Evolutionary conservation across 2,888 invertebrate genomes (phyloP), one percentile per base, ranked within the genome.

Genomic region (Thumatha senex): DNA sequence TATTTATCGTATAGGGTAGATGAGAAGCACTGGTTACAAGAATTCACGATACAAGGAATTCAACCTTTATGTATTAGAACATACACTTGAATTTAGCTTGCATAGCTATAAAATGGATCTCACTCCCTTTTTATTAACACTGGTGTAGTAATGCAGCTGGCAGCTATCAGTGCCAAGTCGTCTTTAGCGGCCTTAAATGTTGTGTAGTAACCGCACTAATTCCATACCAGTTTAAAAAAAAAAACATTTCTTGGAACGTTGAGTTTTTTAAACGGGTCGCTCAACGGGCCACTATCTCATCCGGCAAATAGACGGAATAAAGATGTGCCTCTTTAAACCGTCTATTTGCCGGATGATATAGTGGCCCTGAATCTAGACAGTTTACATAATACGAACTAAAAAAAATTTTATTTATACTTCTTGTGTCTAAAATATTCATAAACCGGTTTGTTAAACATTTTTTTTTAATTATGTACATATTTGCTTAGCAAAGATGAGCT

Each of bases 81-180:
- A 29, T 52, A 42, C 3, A 39, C 15, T 12, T 34, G 5, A 49
- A 48, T 55, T 42, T 58, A 7, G 18, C 14, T 34, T 55, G 46
- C n/a, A 15, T 40, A 13, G 31, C 9, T 30, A 13, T 13, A 43
- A n/a, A 34, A 24, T 40, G 29, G 29, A 31, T 9, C 14, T 7
- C 40, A 41, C 29, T 45, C 47, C 50, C 43, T 31, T 33, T 47
- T 53, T 43, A 33, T 49, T 24, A 24, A 24, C 18, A 24, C 43
- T 48, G 38, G 40, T 53, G 57, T 35, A 46, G 54, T 40, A 50
- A 34, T 62, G 51, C 36, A 66, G 49, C 63, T 54, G 67, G 41
- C 50, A 55, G 34, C 38, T 48, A 35, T 40, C 29, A 42, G 46
- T 30, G 18, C n/a, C 42, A 12, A 46, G 39, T 52, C 33, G 47